phyloP scores from a whole-genome alignment of 2,888 invertebrate genomes.

The Spodoptera exigua region DNA sequence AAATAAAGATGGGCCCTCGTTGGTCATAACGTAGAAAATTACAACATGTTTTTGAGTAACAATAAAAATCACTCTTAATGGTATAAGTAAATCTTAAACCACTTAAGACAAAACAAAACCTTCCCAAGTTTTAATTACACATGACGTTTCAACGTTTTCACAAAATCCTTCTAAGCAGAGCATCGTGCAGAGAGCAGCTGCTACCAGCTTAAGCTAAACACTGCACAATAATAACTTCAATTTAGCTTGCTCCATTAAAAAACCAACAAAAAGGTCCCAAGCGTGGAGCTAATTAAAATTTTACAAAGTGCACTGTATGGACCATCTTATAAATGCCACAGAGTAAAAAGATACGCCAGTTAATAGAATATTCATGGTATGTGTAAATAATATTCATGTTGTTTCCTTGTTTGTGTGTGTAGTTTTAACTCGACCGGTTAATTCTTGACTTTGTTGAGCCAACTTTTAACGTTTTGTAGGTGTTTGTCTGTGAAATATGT shows the following conservation, averaged over 20 bases:
- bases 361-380: slow-evolving; percentile 32
- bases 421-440: slow-evolving; percentile 8
- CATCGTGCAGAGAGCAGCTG: slow-evolving; percentile 31
- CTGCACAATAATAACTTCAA: slow-evolving; percentile 62
- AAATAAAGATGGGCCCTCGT: too few relatives aligned
- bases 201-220: slow-evolving; percentile 38
- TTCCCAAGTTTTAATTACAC: background rate
- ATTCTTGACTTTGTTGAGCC: slow-evolving; percentile 1
- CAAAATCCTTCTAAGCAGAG: slow-evolving; percentile 11
- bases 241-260: slow-evolving; percentile 65
- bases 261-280: slow-evolving; percentile 59
- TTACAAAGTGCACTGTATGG: slow-evolving; percentile 54
- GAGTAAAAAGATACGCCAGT: slow-evolving; percentile 34
- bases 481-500: background rate
- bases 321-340: slow-evolving; percentile 34
- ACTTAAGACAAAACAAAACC: too few relatives aligned
- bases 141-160: slow-evolving; percentile 4
- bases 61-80: too few relatives aligned
- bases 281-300: slow-evolving; percentile 69
- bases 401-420: background rate
- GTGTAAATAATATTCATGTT: slow-evolving; percentile 8
- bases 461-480: background rate
- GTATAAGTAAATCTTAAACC: too few relatives aligned
- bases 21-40: too few relatives aligned
- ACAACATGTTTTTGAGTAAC: too few relatives aligned